Base-by-base conservation (phyloP, 2,113 vertebrate species). In the Bubo bubo region DNA sequence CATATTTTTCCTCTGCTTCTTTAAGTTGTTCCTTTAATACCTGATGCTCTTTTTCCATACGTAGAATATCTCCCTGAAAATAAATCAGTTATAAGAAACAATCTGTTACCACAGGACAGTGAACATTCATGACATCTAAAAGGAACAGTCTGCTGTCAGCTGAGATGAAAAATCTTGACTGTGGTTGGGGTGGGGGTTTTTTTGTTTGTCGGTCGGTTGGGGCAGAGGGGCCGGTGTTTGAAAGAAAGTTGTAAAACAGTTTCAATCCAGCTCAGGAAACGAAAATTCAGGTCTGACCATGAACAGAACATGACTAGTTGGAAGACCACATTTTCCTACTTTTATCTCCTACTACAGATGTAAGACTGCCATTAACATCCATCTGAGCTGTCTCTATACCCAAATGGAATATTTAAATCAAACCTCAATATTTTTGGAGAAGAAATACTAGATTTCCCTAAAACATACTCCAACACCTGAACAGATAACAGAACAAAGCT, bases 51-150 rank as follows among this genome's bases (percentile, higher is more conserved):
- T 98, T 99, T 47, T 99, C 98, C 88, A 97, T 93, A 34, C 97
- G 98, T 37, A 98, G 98, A 64, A 99, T 96, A 60, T 98, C 99
- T 3, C 99, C 99, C 99, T 99, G 91, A 12, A 91, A 95, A 72
- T 11, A 34, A 52, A 70, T 56, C 15, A 45, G 6, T 49, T 9
- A 75, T 9, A 72, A 74, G 84, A 67, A 12, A 0, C 34, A 52
- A 22, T 8, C 55, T 37, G 16, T 22, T 27, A 8, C 12, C 60
- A 50, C 11, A 52, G 26, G 53, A 50, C 49, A 79, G 32, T 18
- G 74, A 55, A 68, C 62, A 56, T 22, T 70, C 27, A 8, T 12
- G 21, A 34, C 0, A 0, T 68, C 55, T 41, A 63, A 58, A 71
- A 63, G 37, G 43, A 73, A 63, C 12, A 47, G 58, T 27, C 43